Evolutionary conservation across 2,113 vertebrate genomes (phyloP).

Genomic region (Tretioscincus oriximinensis): DNA sequence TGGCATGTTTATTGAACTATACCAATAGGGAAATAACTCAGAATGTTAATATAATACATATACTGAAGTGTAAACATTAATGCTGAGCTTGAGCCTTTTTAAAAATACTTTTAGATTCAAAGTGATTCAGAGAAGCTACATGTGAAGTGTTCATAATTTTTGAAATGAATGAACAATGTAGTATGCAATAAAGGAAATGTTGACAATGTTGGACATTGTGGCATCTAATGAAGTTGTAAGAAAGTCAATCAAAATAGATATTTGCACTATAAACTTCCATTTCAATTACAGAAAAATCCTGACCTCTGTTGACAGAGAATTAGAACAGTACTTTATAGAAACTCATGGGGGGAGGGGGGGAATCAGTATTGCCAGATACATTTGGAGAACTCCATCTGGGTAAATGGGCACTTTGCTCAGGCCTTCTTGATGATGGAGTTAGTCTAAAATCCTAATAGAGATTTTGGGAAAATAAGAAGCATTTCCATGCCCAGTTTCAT

Average conservation of each 20-base stretch:
- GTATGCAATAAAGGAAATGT: no score
- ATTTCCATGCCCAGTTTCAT: not conserved
- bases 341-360: no score
- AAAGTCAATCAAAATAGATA: not conserved
- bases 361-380: no score
- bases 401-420: no score
- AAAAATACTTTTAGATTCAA: not conserved
- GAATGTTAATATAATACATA: not conserved
- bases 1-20: no score
- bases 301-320: not conserved
- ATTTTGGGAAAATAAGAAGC: not conserved
- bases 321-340: no score
- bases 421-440: no score
- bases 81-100: not conserved
- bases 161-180: not conserved
- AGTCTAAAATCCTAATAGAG: not conserved
- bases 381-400: no score
- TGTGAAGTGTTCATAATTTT: not conserved
- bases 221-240: not conserved
- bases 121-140: not conserved
- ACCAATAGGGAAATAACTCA: no score
- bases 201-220: not conserved
- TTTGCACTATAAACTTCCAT: not conserved
- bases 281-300: not conserved
- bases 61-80: not conserved